These are phyloP conservation scores for Drosophila peninsularis DNA, from an alignment of 2,888 invertebrate genomes.

Conservation along the genomic window DNA sequence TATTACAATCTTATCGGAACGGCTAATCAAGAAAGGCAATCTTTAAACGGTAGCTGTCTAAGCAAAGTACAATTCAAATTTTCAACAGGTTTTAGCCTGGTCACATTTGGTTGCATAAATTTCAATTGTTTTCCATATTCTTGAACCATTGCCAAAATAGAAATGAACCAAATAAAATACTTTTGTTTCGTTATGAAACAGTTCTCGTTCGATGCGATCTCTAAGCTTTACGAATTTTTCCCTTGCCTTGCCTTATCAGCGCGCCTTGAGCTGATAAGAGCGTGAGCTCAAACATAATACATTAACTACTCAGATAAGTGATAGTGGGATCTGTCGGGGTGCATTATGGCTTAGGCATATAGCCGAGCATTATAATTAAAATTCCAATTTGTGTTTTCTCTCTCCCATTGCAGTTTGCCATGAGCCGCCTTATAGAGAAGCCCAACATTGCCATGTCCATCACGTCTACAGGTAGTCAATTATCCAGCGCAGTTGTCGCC, in stretches of 20 bases:
- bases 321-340: constrained; percentile 8
- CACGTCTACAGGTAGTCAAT: constrained; percentile 76
- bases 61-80: constrained; percentile 32
- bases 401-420: constrained; percentile 75
- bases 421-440: constrained; percentile 84
- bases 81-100: background rate
- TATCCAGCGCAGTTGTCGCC: constrained; percentile 57
- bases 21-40: constrained; percentile 20
- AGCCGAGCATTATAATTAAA: constrained; percentile 11
- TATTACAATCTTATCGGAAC: constrained; percentile 26
- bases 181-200: constrained; percentile 54
- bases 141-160: constrained; percentile 53
- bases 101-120: background rate
- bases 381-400: constrained; percentile 2
- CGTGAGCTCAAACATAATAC: background rate
- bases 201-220: background rate
- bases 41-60: constrained; percentile 19
- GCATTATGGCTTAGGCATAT: background rate
- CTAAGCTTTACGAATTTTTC: background rate
- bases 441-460: constrained; percentile 84
- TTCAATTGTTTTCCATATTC: constrained; percentile 2
- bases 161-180: background rate
- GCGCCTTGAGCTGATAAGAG: constrained; percentile 24
- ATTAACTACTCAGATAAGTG: constrained; percentile 9
- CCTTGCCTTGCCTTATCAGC: constrained; percentile 29